Evolutionary conservation across 2,797 vertebrate genomes (phyloP).

Genomic region (Trematomus bernacchii): DNA sequence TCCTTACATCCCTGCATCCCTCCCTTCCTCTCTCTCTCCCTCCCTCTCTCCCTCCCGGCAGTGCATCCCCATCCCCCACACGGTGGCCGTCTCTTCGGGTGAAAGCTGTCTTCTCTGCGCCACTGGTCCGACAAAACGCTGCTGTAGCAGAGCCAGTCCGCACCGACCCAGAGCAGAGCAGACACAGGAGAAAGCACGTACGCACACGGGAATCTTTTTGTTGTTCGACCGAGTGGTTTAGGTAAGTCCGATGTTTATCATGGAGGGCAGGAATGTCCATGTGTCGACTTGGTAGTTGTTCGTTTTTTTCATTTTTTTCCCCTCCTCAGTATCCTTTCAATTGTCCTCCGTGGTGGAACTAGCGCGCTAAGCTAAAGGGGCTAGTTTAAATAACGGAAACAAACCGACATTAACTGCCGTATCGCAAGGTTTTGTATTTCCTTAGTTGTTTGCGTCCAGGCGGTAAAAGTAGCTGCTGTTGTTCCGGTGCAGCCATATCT

Average conservation of each 20-base stretch:
- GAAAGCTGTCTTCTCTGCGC: constrained; percentile 79
- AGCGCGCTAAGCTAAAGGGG: constrained; percentile 72
- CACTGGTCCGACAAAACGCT: constrained; percentile 73
- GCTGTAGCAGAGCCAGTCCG: constrained; percentile 69
- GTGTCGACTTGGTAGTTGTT: constrained; percentile 60
- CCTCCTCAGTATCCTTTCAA: constrained; percentile 68
- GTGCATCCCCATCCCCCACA: constrained; percentile 85
- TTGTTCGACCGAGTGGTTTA: constrained; percentile 55
- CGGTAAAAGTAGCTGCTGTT: background rate
- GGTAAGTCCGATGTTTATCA: constrained; percentile 66
- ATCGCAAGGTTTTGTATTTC: background rate
- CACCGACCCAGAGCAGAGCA: constrained; percentile 59
- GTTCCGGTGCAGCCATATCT: background rate
- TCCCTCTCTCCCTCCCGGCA: constrained; percentile 66
- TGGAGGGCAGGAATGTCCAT: constrained; percentile 48
- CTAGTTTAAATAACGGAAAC: constrained; percentile 56
- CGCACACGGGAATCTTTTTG: constrained; percentile 26
- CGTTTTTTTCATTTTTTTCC: constrained; percentile 27
- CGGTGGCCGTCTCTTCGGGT: constrained; percentile 77
- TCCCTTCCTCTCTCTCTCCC: constrained; percentile 60
- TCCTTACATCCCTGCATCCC: constrained; percentile 64
- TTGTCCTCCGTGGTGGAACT: constrained; percentile 77
- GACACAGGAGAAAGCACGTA: constrained; percentile 51
- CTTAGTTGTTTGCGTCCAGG: background rate
- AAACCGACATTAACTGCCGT: constrained; percentile 7